These are phyloP conservation scores for Apteryx mantelli DNA, from an alignment of 2,113 vertebrate species.

Conservation along the genomic window DNA sequence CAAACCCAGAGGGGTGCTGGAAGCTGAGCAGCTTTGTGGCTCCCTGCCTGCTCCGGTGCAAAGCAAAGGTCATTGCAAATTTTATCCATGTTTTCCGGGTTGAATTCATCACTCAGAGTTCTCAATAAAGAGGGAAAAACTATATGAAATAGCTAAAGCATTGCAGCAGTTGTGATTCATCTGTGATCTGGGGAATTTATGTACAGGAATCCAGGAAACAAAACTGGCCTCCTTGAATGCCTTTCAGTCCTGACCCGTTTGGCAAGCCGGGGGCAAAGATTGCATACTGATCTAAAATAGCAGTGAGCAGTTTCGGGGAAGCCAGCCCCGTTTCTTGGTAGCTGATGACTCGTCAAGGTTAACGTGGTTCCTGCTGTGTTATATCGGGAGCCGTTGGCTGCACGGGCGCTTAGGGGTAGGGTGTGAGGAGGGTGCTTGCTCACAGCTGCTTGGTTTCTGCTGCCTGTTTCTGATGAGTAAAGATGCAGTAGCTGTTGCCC, in stretches of 20 bases:
- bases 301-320: neutral
- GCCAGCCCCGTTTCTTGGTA: neutral
- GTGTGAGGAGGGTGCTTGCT: neutral
- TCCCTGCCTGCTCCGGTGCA: neutral
- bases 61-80: neutral
- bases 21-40: neutral
- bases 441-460: neutral
- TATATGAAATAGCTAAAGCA: neutral
- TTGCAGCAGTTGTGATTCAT: neutral
- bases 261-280: neutral
- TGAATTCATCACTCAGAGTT: neutral
- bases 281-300: neutral
- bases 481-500: neutral
- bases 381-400: neutral
- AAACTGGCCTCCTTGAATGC: neutral
- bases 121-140: neutral
- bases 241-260: neutral
- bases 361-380: neutral
- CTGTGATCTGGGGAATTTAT: neutral
- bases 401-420: too few relatives aligned
- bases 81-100: neutral
- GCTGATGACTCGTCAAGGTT: neutral
- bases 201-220: neutral
- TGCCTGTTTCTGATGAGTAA: neutral
- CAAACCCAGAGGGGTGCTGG: neutral